Evolutionary conservation across 2,113 vertebrate genomes (phyloP).

Genomic region (Pseudorectes ferrugineus): DNA sequence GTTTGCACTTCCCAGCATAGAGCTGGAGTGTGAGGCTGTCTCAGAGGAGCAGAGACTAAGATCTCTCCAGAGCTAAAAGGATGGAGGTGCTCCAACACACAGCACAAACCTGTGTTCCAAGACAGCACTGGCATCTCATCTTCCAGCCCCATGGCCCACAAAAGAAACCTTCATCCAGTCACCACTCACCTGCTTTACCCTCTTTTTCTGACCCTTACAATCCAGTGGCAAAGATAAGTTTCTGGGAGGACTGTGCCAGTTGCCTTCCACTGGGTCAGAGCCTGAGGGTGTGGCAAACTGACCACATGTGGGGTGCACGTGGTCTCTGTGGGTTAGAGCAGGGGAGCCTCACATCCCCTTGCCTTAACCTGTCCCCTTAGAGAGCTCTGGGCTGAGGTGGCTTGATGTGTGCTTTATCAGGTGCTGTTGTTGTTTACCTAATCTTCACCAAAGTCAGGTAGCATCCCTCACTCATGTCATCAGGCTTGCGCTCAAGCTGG

Average conservation of each 20-base stretch:
- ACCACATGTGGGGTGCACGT: fast-evolving
- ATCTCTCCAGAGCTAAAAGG: not conserved
- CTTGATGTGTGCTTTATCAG: not conserved
- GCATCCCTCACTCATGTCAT: not conserved
- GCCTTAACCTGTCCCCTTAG: not conserved
- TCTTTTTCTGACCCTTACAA: not conserved
- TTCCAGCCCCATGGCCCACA: not conserved
- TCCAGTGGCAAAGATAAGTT: not conserved
- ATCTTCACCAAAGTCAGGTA: not conserved
- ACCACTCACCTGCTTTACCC: not conserved
- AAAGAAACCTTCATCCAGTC: not conserved
- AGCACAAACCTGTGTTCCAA: not conserved
- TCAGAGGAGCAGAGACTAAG: not conserved
- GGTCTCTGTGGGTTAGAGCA: not conserved
- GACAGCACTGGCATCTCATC: not conserved
- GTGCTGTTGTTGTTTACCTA: not conserved
- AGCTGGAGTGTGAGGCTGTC: not conserved
- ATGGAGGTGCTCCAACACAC: not conserved
- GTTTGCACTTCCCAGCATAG: not conserved
- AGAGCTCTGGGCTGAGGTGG: not conserved
- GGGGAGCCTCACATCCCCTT: not conserved
- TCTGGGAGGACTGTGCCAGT: not conserved
- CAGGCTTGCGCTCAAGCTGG: not conserved
- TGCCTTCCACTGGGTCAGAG: not conserved
- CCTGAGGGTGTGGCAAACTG: not conserved